Evolutionary conservation across 2,797 vertebrate genomes (phyloP).

Genomic region (Myotis planiceps): DNA sequence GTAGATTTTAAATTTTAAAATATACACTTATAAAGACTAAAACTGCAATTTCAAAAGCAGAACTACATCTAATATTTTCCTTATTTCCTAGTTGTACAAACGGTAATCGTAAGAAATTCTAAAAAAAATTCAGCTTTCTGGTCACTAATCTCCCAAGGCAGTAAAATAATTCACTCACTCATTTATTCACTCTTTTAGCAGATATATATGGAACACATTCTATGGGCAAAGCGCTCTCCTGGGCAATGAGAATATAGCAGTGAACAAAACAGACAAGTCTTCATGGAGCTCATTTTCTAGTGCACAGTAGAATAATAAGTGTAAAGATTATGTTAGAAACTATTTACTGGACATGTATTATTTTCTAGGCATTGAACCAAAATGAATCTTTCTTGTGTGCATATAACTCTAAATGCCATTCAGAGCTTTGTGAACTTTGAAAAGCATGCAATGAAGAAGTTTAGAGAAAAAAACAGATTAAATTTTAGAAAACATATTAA

Average conservation of each 20-base stretch:
- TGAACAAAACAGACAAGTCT: neutral
- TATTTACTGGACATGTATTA: neutral
- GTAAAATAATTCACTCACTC: neutral
- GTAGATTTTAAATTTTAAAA: neutral
- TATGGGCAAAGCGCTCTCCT: neutral
- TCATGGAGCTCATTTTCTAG: neutral
- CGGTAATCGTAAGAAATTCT: neutral
- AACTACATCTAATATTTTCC: neutral
- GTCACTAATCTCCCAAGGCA: neutral
- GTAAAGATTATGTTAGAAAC: neutral
- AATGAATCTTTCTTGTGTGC: neutral
- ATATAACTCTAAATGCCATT: neutral
- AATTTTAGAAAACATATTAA: neutral
- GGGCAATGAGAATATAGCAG: neutral
- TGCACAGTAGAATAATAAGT: neutral
- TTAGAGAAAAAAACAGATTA: neutral
- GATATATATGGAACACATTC: neutral
- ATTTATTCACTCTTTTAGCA: neutral
- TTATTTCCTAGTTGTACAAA: neutral
- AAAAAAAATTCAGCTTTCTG: neutral
- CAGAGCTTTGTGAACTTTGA: neutral
- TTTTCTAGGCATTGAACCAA: neutral
- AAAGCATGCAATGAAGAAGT: neutral
- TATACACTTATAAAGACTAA: neutral
- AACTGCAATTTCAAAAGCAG: neutral